Conservation (phyloP, 2,113 vertebrate species). For the Ciconia maguari region DNA sequence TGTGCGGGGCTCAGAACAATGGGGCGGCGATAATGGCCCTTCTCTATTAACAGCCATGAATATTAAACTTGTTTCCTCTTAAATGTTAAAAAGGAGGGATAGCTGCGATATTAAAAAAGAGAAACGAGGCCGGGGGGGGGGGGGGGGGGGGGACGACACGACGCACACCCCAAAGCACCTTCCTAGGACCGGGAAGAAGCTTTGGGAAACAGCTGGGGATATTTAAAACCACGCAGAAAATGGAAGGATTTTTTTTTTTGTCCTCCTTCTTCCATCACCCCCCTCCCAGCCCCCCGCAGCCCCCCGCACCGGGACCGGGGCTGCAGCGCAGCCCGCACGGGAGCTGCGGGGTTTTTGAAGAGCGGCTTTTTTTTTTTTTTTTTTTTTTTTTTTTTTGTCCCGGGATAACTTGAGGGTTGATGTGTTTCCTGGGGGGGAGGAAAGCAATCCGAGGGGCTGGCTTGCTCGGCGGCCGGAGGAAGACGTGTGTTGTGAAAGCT, state of each 20-base stretch:
- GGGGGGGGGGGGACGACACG: too few species aligned
- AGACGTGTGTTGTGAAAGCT: background rate
- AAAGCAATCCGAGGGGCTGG: background rate
- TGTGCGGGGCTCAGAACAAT: constrained; percentile 64
- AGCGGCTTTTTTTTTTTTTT: background rate
- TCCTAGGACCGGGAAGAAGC: constrained; percentile 2
- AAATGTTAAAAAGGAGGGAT: constrained; percentile 59
- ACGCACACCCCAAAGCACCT: background rate
- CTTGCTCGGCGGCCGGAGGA: background rate
- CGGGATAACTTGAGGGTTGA: background rate
- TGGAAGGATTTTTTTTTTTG: background rate
- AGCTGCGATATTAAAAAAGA: constrained; percentile 53
- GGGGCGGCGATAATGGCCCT: constrained; percentile 73
- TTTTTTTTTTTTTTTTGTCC: background rate
- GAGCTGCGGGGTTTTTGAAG: background rate
- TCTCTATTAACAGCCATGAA: constrained; percentile 73
- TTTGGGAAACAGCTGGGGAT: constrained; percentile 55
- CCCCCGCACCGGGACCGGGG: background rate
- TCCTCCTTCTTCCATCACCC: background rate
- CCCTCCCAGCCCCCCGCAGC: background rate
- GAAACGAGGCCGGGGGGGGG: background rate
- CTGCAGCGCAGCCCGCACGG: background rate
- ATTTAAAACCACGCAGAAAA: constrained; percentile 42
- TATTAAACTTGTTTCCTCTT: constrained; percentile 71
- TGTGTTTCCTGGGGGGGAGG: background rate